Evolutionary conservation across 2,888 invertebrate genomes (phyloP).

Genomic region (Hyles lineata): DNA sequence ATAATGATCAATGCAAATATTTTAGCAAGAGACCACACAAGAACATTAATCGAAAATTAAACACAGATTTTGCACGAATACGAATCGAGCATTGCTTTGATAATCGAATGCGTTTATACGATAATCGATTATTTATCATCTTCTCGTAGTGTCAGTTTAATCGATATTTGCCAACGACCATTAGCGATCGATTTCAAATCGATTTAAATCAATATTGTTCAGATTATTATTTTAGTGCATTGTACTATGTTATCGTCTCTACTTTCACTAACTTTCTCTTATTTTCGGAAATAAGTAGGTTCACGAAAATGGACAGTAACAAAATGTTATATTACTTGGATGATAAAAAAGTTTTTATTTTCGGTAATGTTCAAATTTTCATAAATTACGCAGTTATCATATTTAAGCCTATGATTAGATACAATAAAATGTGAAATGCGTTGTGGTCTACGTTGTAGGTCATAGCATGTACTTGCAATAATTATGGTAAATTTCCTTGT

Average conservation of each 20-base stretch:
- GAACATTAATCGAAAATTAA: slow-evolving; percentile 13
- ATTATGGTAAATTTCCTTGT: background rate
- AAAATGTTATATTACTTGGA: slow-evolving; percentile 20
- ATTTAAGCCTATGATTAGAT: background rate
- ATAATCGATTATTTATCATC: slow-evolving; percentile 24
- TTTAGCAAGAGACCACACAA: slow-evolving; percentile 3
- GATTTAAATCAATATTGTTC: slow-evolving; percentile 37
- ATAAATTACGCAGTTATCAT: background rate
- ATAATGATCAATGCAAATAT: background rate
- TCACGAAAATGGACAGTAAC: slow-evolving; percentile 5
- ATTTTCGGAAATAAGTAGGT: slow-evolving; percentile 34
- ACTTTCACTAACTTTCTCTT: slow-evolving; percentile 60
- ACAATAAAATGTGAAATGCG: background rate
- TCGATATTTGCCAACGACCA: slow-evolving; percentile 42
- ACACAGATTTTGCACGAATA: background rate
- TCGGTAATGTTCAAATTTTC: background rate
- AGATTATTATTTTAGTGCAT: slow-evolving; percentile 23
- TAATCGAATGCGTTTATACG: background rate
- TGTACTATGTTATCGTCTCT: slow-evolving; percentile 36
- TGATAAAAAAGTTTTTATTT: slow-evolving; percentile 28
- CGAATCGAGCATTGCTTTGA: background rate
- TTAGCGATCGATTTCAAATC: slow-evolving; percentile 48
- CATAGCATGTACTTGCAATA: background rate
- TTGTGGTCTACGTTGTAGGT: background rate
- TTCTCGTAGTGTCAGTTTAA: slow-evolving; percentile 38